Base-by-base conservation (phyloP, 2,888 invertebrate genomes). In the Ectemnius continuus region DNA sequence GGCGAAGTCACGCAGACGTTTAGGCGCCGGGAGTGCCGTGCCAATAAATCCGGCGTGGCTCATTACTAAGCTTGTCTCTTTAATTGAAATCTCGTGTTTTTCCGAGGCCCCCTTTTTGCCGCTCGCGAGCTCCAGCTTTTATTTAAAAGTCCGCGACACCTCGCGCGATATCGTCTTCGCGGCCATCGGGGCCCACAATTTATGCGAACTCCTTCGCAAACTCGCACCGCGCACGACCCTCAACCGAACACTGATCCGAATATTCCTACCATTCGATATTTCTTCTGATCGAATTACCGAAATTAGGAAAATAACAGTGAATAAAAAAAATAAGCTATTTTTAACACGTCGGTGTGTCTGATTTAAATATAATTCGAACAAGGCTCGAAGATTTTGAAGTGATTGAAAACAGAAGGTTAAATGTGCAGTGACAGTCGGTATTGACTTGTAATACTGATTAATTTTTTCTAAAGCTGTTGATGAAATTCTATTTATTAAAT, bases 11-110 rank as follows among this genome's bases (percentile, higher is more conserved):
- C 80, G 83, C 83, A 87, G 85, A 87, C 85, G 81, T 80, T 84
- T 83, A 79, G 86, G 82, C 86, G 83, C 86, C 86, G 79, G 68
- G 67, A 72, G 65, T 73, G 80, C 75, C 67, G 77, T 75, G 84
- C 85, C 86, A 86, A 90, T 90, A 90, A 90, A 90, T 90, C 86
- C 85, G 84, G 84, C 76, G 75, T 80, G 83, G 90, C 92, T 92
- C 92, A 92, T 93, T 93, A 92, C 91, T 91, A 92, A 92, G 90
- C 92, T 91, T 92, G 92, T 93, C 91, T 91, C 91, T 92, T 93
- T 93, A 93, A 93, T 93, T 93, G 93, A 93, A 93, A 92, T 93
- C 91, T 92, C 92, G 91, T 93, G 93, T 93, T 92, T 92, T 91
- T 87, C 86, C 85, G 66, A 76, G 76, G 63, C 46, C 65, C 58